A percentile compares a stretch with the other conserved stretches of the same genome.
Conservation (phyloP, 1,140 invertebrate species). For the Listronotus bonariensis region DNA sequence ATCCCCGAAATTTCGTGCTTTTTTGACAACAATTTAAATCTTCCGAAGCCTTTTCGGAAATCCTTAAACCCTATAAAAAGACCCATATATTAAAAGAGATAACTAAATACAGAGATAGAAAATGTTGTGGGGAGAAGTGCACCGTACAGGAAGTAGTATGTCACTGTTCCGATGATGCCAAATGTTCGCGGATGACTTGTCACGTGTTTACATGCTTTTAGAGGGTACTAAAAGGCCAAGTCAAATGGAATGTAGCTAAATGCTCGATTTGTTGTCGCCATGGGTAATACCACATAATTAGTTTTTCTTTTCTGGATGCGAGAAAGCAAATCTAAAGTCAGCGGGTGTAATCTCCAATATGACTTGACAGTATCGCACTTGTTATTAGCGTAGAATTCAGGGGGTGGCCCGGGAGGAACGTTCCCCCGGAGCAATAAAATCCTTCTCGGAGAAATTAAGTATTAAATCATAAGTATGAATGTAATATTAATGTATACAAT, state of each 20-base stretch:
- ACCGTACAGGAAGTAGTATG: conserved; percentile 23
- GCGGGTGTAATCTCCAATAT: too few species aligned
- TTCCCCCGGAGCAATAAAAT: too few species aligned
- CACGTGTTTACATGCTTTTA: conserved; percentile 32
- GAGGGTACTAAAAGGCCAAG: conserved; percentile 24
- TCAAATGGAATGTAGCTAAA: conserved; percentile 27
- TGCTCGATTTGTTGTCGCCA: conserved; percentile 26
- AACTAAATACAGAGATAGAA: conserved; percentile 22
- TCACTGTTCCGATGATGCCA: conserved; percentile 23
- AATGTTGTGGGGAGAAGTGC: conserved; percentile 7
- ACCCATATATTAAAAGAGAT: conserved; percentile 23
- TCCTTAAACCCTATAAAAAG: conserved; percentile 29
- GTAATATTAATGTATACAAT: too few species aligned
- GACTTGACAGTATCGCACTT: too few species aligned
- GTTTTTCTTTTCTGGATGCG: neutral
- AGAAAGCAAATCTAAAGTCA: too few species aligned
- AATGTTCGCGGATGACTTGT: conserved; percentile 32
- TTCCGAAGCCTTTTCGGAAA: conserved; percentile 23
- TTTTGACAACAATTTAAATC: conserved; percentile 29
- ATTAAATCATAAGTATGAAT: too few species aligned
- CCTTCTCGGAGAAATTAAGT: too few species aligned
- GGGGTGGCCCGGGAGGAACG: too few species aligned
- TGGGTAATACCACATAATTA: conserved; percentile 1
- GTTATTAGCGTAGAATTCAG: too few species aligned
- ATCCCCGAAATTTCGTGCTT: conserved; percentile 3